Evolutionary conservation across 35 echinoderm and acorn worm genomes (phyloP).

Genomic region (Stichopus chloronotus): DNA sequence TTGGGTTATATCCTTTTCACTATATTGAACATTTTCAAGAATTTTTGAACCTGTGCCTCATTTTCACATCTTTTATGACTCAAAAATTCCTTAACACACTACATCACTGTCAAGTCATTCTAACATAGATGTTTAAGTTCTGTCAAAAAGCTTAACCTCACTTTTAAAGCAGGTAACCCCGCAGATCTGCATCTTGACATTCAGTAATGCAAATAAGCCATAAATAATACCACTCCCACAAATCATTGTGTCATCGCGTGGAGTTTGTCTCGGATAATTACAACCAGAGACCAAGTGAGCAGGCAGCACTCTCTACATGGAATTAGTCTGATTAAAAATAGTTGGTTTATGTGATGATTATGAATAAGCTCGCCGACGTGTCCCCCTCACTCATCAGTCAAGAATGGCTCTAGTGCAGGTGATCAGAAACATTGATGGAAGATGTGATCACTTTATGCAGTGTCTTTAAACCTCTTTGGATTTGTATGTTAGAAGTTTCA

Average conservation of each 20-base stretch:
- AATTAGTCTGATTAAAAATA: background rate
- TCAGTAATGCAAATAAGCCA: conserved; percentile 1
- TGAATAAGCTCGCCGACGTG: background rate
- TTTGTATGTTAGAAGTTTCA: background rate
- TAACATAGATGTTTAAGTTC: background rate
- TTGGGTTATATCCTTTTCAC: too few relatives aligned
- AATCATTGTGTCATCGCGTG: background rate
- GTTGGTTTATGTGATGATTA: conserved; percentile 9
- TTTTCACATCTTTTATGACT: background rate
- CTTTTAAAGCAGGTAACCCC: background rate
- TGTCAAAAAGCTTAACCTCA: background rate
- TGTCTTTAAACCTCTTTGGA: background rate
- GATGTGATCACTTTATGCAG: background rate
- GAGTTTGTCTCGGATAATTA: conserved; percentile 10
- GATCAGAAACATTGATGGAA: background rate
- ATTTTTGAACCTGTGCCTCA: background rate
- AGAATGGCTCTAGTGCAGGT: background rate
- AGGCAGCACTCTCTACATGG: background rate
- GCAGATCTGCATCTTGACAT: background rate
- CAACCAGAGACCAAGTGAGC: background rate
- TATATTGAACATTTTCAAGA: background rate
- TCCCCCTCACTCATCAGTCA: background rate
- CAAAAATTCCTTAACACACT: background rate
- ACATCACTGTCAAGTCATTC: background rate
- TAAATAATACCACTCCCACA: conserved; percentile 4